Evolutionary conservation across 2,113 vertebrate species (phyloP).

Genomic region (Carassius auratus): DNA sequence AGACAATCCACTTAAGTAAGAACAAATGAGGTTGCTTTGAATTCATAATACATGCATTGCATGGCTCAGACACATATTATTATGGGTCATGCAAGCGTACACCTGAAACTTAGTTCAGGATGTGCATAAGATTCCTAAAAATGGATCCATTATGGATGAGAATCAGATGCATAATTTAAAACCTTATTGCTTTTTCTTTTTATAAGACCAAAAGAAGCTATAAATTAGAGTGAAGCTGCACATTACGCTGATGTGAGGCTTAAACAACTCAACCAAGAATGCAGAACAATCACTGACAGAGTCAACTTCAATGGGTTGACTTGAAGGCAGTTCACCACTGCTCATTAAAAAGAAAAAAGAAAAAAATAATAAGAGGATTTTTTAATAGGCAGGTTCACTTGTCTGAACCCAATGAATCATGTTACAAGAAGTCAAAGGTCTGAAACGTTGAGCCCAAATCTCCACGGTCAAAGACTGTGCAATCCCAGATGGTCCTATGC

Average conservation of each 20-base stretch:
- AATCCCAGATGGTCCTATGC: conserved; percentile 56
- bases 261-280: conserved; percentile 2
- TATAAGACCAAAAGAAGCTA: neutral
- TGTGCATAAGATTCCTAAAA: neutral
- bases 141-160: neutral
- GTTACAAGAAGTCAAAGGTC: conserved; percentile 45
- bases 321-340: neutral
- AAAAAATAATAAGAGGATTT: neutral
- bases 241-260: conserved; percentile 2
- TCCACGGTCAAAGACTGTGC: conserved; percentile 46
- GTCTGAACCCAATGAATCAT: conserved; percentile 41
- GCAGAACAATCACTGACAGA: conserved; percentile 12
- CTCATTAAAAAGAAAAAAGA: neutral
- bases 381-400: conserved; percentile 16
- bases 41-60: conserved; percentile 26
- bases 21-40: conserved; percentile 43
- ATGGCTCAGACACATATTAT: conserved; percentile 13
- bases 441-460: conserved; percentile 34
- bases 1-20: conserved; percentile 32
- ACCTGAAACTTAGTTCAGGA: conserved; percentile 1
- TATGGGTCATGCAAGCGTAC: conserved; percentile 21
- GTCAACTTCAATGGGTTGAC: conserved; percentile 1
- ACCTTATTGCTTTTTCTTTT: conserved; percentile 15
- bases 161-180: neutral
- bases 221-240: conserved; percentile 14